Conservation (phyloP, 2,888 invertebrate species). For the Fabriciana adippe region DNA sequence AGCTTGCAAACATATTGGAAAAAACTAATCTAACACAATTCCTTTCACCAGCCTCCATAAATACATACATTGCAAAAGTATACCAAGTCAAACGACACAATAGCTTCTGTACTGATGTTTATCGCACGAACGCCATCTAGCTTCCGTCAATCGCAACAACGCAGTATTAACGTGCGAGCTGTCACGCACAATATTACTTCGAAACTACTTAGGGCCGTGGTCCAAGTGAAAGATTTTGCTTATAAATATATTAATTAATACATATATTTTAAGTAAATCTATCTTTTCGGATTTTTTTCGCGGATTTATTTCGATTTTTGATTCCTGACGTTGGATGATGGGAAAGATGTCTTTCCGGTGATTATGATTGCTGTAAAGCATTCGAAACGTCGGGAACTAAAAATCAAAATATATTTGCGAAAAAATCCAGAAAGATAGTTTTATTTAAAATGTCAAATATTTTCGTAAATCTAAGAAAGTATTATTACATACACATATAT, state of each 20-base stretch:
- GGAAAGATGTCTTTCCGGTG: too few relatives aligned
- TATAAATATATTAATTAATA: conserved; percentile 5
- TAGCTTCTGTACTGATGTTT: conserved; percentile 45
- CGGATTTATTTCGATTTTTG: background rate
- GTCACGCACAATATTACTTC: conserved; percentile 56
- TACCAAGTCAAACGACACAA: conserved; percentile 27
- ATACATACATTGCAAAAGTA: conserved; percentile 11
- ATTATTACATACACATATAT: too few relatives aligned
- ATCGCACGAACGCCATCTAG: conserved; percentile 59
- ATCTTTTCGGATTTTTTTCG: background rate
- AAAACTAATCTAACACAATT: background rate
- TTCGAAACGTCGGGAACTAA: too few relatives aligned
- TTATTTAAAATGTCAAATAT: too few relatives aligned
- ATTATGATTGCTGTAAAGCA: too few relatives aligned
- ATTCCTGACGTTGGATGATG: too few relatives aligned
- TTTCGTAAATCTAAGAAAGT: too few relatives aligned
- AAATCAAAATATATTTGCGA: too few relatives aligned
- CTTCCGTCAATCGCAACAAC: conserved; percentile 57
- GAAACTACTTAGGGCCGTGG: conserved; percentile 45
- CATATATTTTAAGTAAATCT: background rate
- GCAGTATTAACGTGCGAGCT: conserved; percentile 46
- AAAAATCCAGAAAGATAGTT: too few relatives aligned
- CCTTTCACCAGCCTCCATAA: background rate
- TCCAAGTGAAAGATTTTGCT: conserved; percentile 13
- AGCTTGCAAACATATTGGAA: too few relatives aligned